These are phyloP conservation scores for Macaria notata DNA, from an alignment of 2,888 invertebrate genomes.

Conservation along the genomic window DNA sequence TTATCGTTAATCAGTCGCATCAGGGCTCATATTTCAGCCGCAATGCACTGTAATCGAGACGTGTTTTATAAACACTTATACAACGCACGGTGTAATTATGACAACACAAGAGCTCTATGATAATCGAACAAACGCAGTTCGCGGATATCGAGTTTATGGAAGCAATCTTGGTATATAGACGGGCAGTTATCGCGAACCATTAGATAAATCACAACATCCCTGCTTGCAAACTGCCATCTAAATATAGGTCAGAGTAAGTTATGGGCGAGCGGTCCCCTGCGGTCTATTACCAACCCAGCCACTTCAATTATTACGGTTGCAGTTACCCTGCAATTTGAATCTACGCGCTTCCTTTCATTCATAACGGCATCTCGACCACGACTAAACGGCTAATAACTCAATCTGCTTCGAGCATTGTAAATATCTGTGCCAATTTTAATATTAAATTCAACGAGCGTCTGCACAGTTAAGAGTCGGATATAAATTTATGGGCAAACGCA, in stretches of 20 bases:
- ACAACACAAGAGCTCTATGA: slow-evolving; percentile 23
- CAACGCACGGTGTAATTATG: slow-evolving; percentile 21
- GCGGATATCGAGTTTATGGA: slow-evolving; percentile 4
- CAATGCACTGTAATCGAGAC: slow-evolving; percentile 36
- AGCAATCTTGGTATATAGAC: slow-evolving; percentile 22
- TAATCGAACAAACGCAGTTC: background rate
- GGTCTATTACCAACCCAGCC: slow-evolving; percentile 56
- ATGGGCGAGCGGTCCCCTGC: slow-evolving; percentile 50
- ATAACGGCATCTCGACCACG: slow-evolving; percentile 40
- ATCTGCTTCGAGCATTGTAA: slow-evolving; percentile 17
- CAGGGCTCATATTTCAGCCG: slow-evolving; percentile 51
- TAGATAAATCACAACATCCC: slow-evolving; percentile 57
- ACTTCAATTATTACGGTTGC: slow-evolving; percentile 66
- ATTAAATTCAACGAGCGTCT: no score
- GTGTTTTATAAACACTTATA: slow-evolving; percentile 38
- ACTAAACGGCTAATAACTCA: slow-evolving; percentile 32
- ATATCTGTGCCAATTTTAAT: background rate
- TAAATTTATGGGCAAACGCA: no score
- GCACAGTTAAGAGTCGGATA: no score
- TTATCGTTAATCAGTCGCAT: slow-evolving; percentile 45
- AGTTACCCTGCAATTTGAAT: slow-evolving; percentile 61
- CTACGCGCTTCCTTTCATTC: slow-evolving; percentile 59
- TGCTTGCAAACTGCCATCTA: slow-evolving; percentile 51
- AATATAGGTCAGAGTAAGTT: slow-evolving; percentile 57
- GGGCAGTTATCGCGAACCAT: slow-evolving; percentile 34